These are phyloP conservation scores for Leptinotarsa tumamoca DNA, from an alignment of 2,888 invertebrate species.

Conservation along the genomic window DNA sequence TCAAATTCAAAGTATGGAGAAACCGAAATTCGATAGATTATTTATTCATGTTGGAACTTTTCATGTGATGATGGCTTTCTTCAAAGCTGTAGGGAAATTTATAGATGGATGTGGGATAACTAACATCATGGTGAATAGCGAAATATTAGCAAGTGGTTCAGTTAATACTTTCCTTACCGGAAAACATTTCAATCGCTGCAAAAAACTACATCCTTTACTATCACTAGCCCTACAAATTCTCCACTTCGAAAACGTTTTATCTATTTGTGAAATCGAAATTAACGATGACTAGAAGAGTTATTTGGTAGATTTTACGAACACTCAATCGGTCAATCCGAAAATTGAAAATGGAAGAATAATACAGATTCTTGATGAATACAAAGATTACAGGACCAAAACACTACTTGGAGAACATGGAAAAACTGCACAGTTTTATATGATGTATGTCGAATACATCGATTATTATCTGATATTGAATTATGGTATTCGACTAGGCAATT, in stretches of 20 bases:
- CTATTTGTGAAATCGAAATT: neutral
- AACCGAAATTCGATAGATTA: constrained; percentile 16
- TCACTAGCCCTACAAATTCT: constrained; percentile 21
- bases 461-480: constrained; percentile 50
- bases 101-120: constrained; percentile 27
- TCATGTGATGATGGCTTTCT: constrained; percentile 24
- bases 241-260: constrained; percentile 18
- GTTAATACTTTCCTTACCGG: constrained; percentile 22
- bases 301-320: constrained; percentile 2
- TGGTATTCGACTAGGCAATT: constrained; percentile 54
- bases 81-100: constrained; percentile 30
- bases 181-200: constrained; percentile 23
- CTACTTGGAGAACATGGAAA: constrained; percentile 53
- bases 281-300: neutral
- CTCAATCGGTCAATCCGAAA: constrained; percentile 16
- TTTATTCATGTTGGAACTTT: constrained; percentile 27
- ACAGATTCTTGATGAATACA: constrained; percentile 14
- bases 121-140: constrained; percentile 24
- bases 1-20: constrained; percentile 10
- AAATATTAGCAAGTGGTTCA: constrained; percentile 25
- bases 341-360: constrained; percentile 34
- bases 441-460: constrained; percentile 51
- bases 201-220: neutral
- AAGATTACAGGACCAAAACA: constrained; percentile 33
- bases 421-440: constrained; percentile 57